Percentiles rank a stretch among this genome's conserved stretches.
Evolutionary conservation across 2,888 invertebrate genomes (phyloP).

Genomic region (Dusona sp.): DNA sequence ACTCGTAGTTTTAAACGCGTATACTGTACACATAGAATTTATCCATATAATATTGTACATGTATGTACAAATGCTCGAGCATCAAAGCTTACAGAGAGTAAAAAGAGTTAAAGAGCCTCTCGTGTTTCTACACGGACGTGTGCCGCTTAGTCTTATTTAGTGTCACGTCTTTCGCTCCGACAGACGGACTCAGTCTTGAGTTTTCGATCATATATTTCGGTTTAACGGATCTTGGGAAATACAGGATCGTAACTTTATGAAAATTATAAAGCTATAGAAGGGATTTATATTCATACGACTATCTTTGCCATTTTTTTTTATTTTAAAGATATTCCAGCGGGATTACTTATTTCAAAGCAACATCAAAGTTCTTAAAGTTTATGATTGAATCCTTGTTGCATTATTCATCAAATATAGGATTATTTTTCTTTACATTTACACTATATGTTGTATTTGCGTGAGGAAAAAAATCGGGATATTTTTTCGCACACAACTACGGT

Average conservation of each 20-base stretch:
- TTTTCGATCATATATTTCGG: conserved; percentile 40
- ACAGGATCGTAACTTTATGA: no score
- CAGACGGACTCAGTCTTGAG: conserved; percentile 33
- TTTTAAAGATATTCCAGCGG: no score
- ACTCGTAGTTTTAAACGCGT: conserved; percentile 36
- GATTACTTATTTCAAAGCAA: not conserved
- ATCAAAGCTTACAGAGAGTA: conserved; percentile 29
- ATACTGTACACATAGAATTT: conserved; percentile 9
- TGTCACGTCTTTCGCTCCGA: conserved; percentile 49
- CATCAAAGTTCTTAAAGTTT: not conserved
- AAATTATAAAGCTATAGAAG: no score
- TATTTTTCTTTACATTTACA: not conserved
- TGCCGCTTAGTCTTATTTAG: conserved; percentile 64
- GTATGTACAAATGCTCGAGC: conserved; percentile 29
- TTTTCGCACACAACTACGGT: conserved; percentile 57
- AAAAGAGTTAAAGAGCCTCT: conserved; percentile 47
- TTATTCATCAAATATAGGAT: not conserved
- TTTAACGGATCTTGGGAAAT: not conserved
- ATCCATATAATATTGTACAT: conserved; percentile 1
- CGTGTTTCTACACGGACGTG: conserved; percentile 55
- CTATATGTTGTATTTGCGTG: conserved; percentile 14
- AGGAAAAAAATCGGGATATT: conserved; percentile 10
- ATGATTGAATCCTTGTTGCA: conserved; percentile 23
- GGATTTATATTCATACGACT: not conserved
- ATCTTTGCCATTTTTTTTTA: not conserved